Evolutionary conservation across 2,888 invertebrate species (phyloP), one percentile per base, ranked within the genome.

Genomic region (Drosophila dives): DNA sequence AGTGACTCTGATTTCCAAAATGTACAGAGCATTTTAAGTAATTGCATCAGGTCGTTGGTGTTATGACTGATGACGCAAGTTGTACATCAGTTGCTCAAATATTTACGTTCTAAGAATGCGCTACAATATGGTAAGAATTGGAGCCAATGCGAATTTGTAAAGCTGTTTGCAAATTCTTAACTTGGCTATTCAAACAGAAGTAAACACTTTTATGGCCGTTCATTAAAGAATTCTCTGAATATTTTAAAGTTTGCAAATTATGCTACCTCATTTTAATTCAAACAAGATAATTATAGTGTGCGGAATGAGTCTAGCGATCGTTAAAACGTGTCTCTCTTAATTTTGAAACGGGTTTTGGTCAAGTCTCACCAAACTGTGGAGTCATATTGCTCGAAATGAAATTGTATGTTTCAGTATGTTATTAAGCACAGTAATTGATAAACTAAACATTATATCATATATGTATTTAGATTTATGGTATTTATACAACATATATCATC

Each of bases 1-100:
- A 4, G 17, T n/a, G n/a, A 5, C n/a, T 40, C 23, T 58, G 34
- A 42, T 58, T 23, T 4, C n/a, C 38, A 23, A 53, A 40, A 64
- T 45, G 15, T 5, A 40, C n/a, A n/a, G 1, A n/a, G 1, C 40
- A 38, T 34, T 63, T 55, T 20, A 33, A 42, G 4, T 32, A 23
- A 53, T 38, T 54, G 11, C 17, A 38, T 11, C 11, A n/a, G n/a
- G 11, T 40, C 40, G n/a, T n/a, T 42, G 42, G n/a, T 11, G n/a
- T 42, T 11, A 11, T 42, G 5, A n/a, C 42, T 42, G n/a, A 42
- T 42, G 42, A n/a, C 42, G 1, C 11, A 42, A n/a, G 11, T 2
- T 11, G 11, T n/a, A 42, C 2, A 42, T 20, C 42, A 42, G 42
- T 20, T 42, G 42, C 1, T 11, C 5, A 6, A 20, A 20, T 42